Evolutionary conservation across 1,140 invertebrate species (phyloP).

Genomic region (Rhagoletis pomonella): DNA sequence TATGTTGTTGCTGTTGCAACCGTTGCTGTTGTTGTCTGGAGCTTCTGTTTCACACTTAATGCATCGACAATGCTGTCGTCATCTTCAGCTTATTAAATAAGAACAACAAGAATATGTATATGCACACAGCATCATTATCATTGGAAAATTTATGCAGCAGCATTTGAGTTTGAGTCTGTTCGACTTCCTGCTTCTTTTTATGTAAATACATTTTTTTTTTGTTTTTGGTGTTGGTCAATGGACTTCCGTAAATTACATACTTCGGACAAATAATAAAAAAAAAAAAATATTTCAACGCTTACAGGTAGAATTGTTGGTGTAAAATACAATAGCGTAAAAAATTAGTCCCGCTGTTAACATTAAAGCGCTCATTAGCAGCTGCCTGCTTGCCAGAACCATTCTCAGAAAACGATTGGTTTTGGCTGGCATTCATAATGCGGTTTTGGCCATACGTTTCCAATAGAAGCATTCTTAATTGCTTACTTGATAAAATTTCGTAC

Average conservation of each 20-base stretch:
- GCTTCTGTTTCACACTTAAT: slow-evolving; percentile 12
- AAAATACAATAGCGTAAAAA: no score
- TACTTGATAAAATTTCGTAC: no score
- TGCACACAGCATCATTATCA: neutral
- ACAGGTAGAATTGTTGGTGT: no score
- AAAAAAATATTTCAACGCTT: no score
- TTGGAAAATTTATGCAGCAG: neutral
- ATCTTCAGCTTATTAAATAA: neutral
- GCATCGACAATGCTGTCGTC: neutral
- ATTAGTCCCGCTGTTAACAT: no score
- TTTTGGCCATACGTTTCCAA: no score
- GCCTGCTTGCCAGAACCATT: no score
- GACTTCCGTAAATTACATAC: neutral
- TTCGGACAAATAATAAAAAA: no score
- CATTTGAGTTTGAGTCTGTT: slow-evolving; percentile 15
- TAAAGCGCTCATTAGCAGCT: no score
- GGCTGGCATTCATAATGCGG: no score
- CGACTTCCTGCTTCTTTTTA: slow-evolving; percentile 21
- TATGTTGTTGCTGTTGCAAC: neutral
- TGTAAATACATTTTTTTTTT: neutral
- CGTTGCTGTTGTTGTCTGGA: neutral
- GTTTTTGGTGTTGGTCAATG: neutral
- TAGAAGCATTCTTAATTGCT: no score
- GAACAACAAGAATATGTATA: neutral
- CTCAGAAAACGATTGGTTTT: no score